Base-by-base conservation (phyloP, 2,113 vertebrate species). In the Chiloscyllium plagiosum region DNA sequence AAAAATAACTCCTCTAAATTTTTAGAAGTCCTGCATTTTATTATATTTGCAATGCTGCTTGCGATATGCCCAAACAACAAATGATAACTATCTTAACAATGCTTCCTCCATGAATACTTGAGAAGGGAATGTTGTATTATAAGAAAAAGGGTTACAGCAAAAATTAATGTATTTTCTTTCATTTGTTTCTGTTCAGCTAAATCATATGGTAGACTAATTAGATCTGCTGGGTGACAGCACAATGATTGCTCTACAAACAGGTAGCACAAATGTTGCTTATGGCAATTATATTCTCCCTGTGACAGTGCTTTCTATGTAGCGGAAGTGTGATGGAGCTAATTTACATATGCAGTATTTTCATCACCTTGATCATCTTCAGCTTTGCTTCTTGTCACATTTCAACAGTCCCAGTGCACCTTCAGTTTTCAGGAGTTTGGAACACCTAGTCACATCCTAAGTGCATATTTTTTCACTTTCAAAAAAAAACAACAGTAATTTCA, bases 361-460 rank as follows among this genome's bases (percentile, higher is more conserved):
- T 70, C 94, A 95, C 94, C 94, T 95, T 95, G 94, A 95, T 95
- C 94, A 95, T 95, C 66, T 72, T 70, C 94, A 95, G 94, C 68
- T 95, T 95, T 95, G 94, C 69, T 95, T 15, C 94, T 76, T 95
- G 94, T 95, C 94, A 95, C 69, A 52, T 95, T 95, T 95, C 94
- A 95, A 76, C 69, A 95, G 94, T 95, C 94, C 94, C 94, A 10
- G 19, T 95, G 47, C 94, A 95, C 94, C 94, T 95, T 52, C 94
- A 95, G 68, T 95, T 72, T 95, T 76, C 94, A 72, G 42, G 68
- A 72, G 94, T 95, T 95, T 95, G 76, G 68, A 42, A 72, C 69
- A 95, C 42, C 94, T 76, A 95, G 94, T 95, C 94, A 95, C 26
- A 72, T 29, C 42, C 69, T 95, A 95, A 95, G 37, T 95, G 94